phyloP scores from a whole-genome alignment of 2,113 vertebrate species.

The cat (Felis catus) region DNA sequence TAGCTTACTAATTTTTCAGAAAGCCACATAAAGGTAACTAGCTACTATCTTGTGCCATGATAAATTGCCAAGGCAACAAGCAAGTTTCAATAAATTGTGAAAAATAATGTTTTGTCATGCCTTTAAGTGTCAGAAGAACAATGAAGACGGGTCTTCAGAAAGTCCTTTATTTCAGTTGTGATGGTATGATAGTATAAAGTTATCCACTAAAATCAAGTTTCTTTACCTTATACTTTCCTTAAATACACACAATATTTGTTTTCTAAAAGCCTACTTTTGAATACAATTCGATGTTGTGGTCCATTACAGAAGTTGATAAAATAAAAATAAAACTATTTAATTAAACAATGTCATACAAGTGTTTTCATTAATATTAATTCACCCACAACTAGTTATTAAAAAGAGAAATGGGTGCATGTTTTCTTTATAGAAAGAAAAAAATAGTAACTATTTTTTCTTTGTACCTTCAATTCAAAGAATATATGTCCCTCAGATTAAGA shows the following conservation, averaged over 20 bases:
- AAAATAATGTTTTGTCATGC: background rate
- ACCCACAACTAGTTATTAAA: background rate
- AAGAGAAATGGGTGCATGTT: background rate
- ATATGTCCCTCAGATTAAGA: background rate
- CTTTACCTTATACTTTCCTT: background rate
- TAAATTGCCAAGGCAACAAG: background rate
- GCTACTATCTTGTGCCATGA: background rate
- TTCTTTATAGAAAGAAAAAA: constrained; percentile 6
- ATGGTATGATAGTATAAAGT: background rate
- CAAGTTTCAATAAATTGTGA: background rate
- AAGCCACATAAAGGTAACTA: background rate
- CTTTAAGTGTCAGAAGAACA: background rate
- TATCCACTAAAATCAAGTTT: background rate
- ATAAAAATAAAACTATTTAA: background rate
- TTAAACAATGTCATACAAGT: background rate
- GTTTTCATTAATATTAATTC: background rate
- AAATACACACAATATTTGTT: background rate
- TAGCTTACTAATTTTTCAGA: background rate
- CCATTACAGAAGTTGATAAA: background rate
- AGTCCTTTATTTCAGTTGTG: background rate
- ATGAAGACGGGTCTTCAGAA: background rate
- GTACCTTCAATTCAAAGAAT: background rate
- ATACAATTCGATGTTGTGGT: background rate
- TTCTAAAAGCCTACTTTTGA: background rate
- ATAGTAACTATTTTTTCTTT: background rate